These are phyloP conservation scores for Sphaerophoria taeniata DNA, from an alignment of 2,888 invertebrate species.

Conservation along the genomic window DNA sequence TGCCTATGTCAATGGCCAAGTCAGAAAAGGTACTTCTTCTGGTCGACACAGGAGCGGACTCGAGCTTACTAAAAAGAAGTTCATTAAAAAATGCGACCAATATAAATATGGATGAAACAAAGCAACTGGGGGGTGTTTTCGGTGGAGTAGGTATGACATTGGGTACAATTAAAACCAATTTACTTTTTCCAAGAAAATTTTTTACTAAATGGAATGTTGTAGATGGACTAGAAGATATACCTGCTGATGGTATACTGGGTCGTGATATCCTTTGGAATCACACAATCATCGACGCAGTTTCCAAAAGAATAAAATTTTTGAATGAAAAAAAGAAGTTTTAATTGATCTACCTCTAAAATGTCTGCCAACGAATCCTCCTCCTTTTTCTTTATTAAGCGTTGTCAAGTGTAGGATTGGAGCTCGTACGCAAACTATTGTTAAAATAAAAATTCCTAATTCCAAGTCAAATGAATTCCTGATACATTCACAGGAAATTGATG, in stretches of 20 bases:
- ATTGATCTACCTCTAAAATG: slow-evolving; percentile 3
- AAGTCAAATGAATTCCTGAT: slow-evolving; percentile 19
- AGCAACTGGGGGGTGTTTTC: slow-evolving; percentile 10
- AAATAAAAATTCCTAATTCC: background rate
- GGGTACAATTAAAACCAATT: slow-evolving; percentile 4
- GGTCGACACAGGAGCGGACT: background rate
- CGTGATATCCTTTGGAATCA: slow-evolving; percentile 4
- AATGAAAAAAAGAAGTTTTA: background rate
- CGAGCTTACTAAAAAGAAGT: slow-evolving; percentile 13
- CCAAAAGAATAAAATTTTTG: background rate
- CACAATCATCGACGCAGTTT: slow-evolving; percentile 10
- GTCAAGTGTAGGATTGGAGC: background rate
- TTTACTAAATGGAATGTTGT: slow-evolving; percentile 8
- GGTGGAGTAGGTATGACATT: background rate
- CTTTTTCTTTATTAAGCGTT: background rate
- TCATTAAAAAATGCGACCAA: background rate
- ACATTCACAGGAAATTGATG: slow-evolving; percentile 18
- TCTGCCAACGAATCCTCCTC: background rate
- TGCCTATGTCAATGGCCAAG: no score
- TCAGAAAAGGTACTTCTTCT: background rate
- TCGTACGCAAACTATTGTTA: background rate
- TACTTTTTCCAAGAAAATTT: background rate
- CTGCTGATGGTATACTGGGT: slow-evolving; percentile 4
- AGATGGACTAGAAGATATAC: background rate
- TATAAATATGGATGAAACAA: background rate